A percentile compares a stretch with the other conserved stretches of the same genome.
Evolutionary conservation across 2,888 invertebrate genomes (phyloP).

Genomic region (Cryptosula pallasiana): DNA sequence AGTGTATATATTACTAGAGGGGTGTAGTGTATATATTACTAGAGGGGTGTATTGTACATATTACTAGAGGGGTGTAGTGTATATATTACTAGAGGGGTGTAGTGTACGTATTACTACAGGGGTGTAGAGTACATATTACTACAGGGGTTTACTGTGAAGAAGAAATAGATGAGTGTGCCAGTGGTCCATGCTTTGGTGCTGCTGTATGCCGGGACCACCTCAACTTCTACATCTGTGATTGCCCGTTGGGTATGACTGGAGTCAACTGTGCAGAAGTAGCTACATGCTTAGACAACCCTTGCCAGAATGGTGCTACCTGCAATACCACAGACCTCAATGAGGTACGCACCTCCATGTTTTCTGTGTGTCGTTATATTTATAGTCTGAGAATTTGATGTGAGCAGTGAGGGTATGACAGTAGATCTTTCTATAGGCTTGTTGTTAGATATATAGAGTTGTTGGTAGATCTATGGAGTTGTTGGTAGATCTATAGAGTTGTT

Average conservation of each 20-base stretch:
- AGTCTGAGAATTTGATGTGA: background rate
- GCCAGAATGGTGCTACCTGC: constrained; percentile 35
- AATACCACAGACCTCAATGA: background rate
- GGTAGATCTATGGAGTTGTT: too few relatives aligned
- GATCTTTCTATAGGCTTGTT: too few relatives aligned
- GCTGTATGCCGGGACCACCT: constrained; percentile 29
- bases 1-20: too few relatives aligned
- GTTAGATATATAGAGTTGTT: too few relatives aligned
- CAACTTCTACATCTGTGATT: constrained; percentile 32
- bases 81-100: too few relatives aligned
- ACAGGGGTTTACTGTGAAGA: constrained; percentile 48
- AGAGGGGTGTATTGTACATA: too few relatives aligned
- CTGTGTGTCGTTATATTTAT: background rate
- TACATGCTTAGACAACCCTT: constrained; percentile 39
- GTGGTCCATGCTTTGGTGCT: constrained; percentile 30
- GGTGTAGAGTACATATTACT: too few relatives aligned
- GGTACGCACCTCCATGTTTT: background rate
- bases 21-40: too few relatives aligned
- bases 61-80: too few relatives aligned
- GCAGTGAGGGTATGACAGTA: too few relatives aligned
- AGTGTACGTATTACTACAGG: too few relatives aligned
- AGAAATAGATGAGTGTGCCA: constrained; percentile 33
- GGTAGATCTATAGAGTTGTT: too few relatives aligned
- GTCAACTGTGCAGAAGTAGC: constrained; percentile 35
- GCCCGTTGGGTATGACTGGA: constrained; percentile 36